A percentile compares a stretch with the other conserved stretches of the same genome.
These are phyloP conservation scores for Euspilapteryx auroguttella DNA, from an alignment of 2,888 invertebrate genomes.

Conservation along the genomic window DNA sequence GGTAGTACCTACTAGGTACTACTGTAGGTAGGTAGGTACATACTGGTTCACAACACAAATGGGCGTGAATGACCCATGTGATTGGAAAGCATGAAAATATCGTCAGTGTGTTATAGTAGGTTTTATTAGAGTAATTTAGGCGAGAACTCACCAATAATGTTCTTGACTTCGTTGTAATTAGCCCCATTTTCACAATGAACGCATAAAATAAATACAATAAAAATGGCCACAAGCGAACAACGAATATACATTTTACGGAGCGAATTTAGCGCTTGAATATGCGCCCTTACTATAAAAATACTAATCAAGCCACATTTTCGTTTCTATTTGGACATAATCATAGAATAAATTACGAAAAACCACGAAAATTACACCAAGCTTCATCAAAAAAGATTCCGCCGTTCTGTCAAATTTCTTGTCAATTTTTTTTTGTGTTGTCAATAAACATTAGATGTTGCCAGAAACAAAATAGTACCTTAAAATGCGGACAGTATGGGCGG, in stretches of 20 bases:
- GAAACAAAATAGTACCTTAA: conserved; percentile 2
- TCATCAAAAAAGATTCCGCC: conserved; percentile 4
- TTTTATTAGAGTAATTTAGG: too few relatives aligned
- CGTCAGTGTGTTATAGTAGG: too few relatives aligned
- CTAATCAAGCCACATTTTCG: conserved; percentile 48
- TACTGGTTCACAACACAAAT: too few relatives aligned
- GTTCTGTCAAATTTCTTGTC: conserved; percentile 30
- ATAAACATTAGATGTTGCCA: conserved; percentile 53
- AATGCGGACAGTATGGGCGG: not conserved
- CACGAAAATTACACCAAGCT: not conserved
- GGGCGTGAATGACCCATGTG: too few relatives aligned
- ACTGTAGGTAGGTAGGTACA: too few relatives aligned
- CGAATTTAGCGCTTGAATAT: conserved; percentile 24
- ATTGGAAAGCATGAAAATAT: too few relatives aligned
- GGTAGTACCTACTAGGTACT: too few relatives aligned
- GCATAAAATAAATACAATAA: conserved; percentile 59
- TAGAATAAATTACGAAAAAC: conserved; percentile 20
- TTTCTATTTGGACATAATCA: conserved; percentile 24
- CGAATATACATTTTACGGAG: conserved; percentile 49
- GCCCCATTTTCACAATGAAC: conserved; percentile 56
- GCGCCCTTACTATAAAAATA: conserved; percentile 32
- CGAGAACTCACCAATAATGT: conserved; percentile 52
- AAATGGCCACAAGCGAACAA: conserved; percentile 56
- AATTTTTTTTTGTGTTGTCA: conserved; percentile 28
- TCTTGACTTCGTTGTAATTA: conserved; percentile 51